Percentiles rank a stretch among this genome's conserved stretches.
Evolutionary conservation across 2,797 vertebrate genomes (phyloP).

Genomic region (Lepus townsendii): DNA sequence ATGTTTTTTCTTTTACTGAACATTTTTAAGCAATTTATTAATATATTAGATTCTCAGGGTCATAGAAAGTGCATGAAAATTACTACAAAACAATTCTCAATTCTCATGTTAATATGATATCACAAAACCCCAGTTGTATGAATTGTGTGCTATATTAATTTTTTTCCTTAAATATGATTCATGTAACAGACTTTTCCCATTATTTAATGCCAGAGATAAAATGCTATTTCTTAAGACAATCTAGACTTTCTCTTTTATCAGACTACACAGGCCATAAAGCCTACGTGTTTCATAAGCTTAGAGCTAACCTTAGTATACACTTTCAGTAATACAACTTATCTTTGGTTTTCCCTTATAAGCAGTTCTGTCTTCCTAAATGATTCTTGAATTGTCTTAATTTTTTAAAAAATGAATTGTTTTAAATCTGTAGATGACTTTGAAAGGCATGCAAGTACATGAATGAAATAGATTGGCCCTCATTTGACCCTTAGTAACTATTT

Average conservation of each 20-base stretch:
- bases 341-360: constrained; percentile 9
- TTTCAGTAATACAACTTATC: not conserved
- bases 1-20: too few relatives aligned
- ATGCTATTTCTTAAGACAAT: not conserved
- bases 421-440: not conserved
- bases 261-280: not conserved
- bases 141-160: not conserved
- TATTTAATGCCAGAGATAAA: not conserved
- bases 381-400: not conserved
- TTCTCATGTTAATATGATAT: not conserved
- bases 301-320: not conserved
- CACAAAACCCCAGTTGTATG: not conserved
- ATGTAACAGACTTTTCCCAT: not conserved
- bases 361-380: not conserved
- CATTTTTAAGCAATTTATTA: too few relatives aligned
- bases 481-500: not conserved
- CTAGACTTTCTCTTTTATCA: not conserved
- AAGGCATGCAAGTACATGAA: not conserved
- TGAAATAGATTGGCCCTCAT: constrained; percentile 12
- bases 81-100: too few relatives aligned
- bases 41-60: too few relatives aligned
- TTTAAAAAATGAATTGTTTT: not conserved
- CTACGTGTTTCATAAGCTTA: not conserved
- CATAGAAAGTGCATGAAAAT: too few relatives aligned
- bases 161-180: not conserved